Evolutionary conservation across 2,888 invertebrate species (phyloP).

Genomic region (Andricus quercusramuli): DNA sequence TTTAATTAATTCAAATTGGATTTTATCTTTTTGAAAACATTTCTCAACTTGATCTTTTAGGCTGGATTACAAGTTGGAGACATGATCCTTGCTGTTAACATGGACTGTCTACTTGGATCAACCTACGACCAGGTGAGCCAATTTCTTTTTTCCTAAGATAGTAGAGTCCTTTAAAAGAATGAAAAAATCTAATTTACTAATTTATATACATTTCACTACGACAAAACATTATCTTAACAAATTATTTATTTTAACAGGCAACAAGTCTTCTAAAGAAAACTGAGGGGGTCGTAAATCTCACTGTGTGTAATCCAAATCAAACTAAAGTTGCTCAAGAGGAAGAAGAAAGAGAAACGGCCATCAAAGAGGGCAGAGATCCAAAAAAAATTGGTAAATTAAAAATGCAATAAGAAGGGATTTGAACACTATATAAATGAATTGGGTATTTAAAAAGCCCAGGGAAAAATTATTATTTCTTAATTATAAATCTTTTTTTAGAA

Average conservation of each 20-base stretch:
- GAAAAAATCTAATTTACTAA: not conserved
- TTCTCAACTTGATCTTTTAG: slow-evolving; percentile 79
- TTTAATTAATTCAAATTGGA: not conserved
- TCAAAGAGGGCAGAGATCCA: slow-evolving; percentile 61
- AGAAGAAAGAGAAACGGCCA: slow-evolving; percentile 77
- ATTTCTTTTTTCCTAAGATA: not conserved
- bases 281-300: slow-evolving; percentile 90
- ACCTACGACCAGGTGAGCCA: slow-evolving; percentile 90
- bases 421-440: not conserved
- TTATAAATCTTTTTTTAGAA: slow-evolving; percentile 45
- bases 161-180: not conserved
- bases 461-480: not conserved
- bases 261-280: slow-evolving; percentile 91
- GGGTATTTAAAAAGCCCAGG: not conserved
- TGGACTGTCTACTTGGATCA: slow-evolving; percentile 91
- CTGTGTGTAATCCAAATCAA: slow-evolving; percentile 91
- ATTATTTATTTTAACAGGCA: slow-evolving; percentile 81
- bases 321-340: slow-evolving; percentile 82
- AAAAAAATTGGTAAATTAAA: slow-evolving; percentile 21
- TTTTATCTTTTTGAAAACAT: not conserved
- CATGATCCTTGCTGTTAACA: slow-evolving; percentile 97
- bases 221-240: not conserved
- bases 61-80: slow-evolving; percentile 98
- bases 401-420: not conserved
- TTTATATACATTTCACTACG: slow-evolving; percentile 7